phyloP scores from a whole-genome alignment of 2,888 invertebrate genomes.

The Hoplodrina ambigua region DNA sequence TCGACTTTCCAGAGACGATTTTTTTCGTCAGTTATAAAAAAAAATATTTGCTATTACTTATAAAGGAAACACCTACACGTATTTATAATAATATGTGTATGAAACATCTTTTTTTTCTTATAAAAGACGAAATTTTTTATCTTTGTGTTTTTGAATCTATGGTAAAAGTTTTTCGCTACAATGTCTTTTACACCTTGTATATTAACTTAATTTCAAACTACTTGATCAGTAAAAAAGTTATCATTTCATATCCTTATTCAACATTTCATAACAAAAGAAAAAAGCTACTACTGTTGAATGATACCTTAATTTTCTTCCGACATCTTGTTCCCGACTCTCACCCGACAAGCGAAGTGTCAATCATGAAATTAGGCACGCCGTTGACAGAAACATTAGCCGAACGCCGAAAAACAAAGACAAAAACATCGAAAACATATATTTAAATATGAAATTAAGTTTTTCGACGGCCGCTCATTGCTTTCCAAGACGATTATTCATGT shows the following conservation, averaged over 20 bases:
- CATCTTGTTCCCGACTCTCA: conserved; percentile 39
- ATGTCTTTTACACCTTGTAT: not conserved
- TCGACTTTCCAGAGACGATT: too few species aligned
- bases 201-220: conserved; percentile 24
- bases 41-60: too few species aligned
- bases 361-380: conserved; percentile 63
- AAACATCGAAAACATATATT: conserved; percentile 83
- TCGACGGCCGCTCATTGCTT: conserved; percentile 85
- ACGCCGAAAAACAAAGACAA: conserved; percentile 65
- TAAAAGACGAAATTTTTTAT: too few species aligned
- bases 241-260: conserved; percentile 22
- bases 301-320: conserved; percentile 42
- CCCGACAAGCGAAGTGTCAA: conserved; percentile 63
- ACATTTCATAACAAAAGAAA: conserved; percentile 29
- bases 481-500: conserved; percentile 86
- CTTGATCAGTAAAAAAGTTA: conserved; percentile 21
- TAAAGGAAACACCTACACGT: too few species aligned
- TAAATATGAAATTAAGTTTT: conserved; percentile 88
- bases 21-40: too few species aligned
- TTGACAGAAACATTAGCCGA: conserved; percentile 67
- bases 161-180: too few species aligned
- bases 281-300: conserved; percentile 47
- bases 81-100: too few species aligned
- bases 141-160: too few species aligned
- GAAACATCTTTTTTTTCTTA: too few species aligned